Percentiles rank a stretch among this genome's conserved stretches.
These are phyloP conservation scores for Metallyticus violacea DNA, from an alignment of 2,888 invertebrate genomes.

Conservation along the genomic window DNA sequence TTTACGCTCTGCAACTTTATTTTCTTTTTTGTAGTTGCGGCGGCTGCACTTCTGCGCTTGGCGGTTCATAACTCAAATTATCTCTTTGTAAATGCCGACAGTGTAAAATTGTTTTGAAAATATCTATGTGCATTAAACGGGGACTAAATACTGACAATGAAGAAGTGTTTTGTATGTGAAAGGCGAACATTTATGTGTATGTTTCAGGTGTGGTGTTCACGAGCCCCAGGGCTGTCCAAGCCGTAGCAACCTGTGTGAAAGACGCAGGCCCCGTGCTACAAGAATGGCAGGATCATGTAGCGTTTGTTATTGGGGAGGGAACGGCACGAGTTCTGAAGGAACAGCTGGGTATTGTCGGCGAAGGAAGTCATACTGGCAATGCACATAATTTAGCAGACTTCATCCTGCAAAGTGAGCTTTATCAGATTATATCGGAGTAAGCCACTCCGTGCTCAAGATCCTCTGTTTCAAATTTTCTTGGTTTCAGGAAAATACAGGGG, in stretches of 20 bases:
- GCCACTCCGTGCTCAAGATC: no score
- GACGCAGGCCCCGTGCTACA: conserved; percentile 36
- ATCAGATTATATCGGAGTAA: not conserved
- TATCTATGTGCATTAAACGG: no score
- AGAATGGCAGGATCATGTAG: conserved; percentile 49
- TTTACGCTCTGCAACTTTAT: no score
- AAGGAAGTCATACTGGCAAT: conserved; percentile 55
- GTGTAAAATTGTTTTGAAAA: no score
- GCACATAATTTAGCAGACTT: conserved; percentile 51
- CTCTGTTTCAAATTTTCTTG: no score
- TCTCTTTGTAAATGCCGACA: no score
- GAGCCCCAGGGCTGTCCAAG: conserved; percentile 56
- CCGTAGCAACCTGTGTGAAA: conserved; percentile 41
- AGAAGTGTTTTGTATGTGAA: no score
- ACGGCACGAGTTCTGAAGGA: conserved; percentile 50
- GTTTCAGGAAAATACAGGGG: conserved; percentile 39
- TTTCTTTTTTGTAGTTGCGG: no score
- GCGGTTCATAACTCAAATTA: no score
- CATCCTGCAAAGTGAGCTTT: conserved; percentile 48
- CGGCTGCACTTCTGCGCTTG: no score
- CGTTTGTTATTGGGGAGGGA: conserved; percentile 55
- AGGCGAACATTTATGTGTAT: no score
- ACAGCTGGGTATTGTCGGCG: conserved; percentile 49
- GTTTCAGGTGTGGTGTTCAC: conserved; percentile 50
- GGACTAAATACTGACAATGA: no score